A percentile compares a stretch with the other conserved stretches of the same genome.
phyloP scores from a whole-genome alignment of 2,113 vertebrate genomes.

The Gymnarchus niloticus region DNA sequence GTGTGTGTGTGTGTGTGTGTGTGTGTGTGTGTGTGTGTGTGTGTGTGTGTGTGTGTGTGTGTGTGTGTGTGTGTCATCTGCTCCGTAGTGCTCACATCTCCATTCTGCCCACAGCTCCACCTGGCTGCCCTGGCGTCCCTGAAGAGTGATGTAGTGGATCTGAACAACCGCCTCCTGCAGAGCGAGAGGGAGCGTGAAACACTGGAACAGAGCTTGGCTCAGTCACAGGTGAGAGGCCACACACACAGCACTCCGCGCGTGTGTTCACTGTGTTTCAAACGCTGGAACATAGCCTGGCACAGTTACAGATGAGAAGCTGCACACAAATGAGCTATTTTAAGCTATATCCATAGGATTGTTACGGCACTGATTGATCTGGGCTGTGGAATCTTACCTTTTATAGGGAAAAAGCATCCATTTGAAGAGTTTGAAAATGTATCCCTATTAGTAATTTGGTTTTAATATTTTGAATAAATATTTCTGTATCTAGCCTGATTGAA shows the following conservation, averaged over 20 bases:
- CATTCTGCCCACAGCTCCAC: constrained; percentile 61
- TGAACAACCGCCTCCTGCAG: constrained; percentile 77
- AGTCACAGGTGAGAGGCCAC: constrained; percentile 65
- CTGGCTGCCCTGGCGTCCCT: constrained; percentile 78
- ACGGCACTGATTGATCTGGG: background rate
- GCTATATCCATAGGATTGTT: background rate
- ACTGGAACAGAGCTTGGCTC: constrained; percentile 77
- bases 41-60: background rate
- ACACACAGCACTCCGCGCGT: too few relatives aligned
- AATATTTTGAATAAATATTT: background rate
- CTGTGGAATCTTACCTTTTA: background rate
- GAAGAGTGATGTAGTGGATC: constrained; percentile 76
- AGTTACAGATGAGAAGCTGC: constrained; percentile 75
- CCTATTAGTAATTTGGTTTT: background rate
- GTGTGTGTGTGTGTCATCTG: background rate
- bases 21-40: background rate
- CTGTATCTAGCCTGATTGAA: background rate
- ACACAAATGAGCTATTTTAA: too few relatives aligned
- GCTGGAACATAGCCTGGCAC: constrained; percentile 77
- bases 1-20: background rate
- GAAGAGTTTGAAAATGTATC: background rate
- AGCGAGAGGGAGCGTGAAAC: constrained; percentile 73
- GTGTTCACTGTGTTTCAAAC: too few relatives aligned
- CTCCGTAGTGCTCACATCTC: background rate
- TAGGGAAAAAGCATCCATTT: background rate